Evolutionary conservation across 2,888 invertebrate genomes (phyloP), one percentile per base, ranked within the genome.

Genomic region (Cephus spinipes): DNA sequence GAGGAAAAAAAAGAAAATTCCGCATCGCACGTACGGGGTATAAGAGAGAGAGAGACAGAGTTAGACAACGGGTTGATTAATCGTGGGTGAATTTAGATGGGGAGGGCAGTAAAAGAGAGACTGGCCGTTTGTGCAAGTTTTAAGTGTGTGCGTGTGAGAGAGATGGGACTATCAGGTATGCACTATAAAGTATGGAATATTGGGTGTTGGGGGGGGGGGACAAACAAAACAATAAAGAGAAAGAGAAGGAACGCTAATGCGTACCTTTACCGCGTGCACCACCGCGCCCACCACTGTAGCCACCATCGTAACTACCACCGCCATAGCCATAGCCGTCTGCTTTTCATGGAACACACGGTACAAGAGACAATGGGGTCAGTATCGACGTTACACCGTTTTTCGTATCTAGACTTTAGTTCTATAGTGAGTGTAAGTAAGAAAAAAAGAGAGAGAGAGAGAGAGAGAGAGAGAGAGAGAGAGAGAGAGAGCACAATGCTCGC

Each of bases 201-300:
- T 12, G 1, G 36, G 35, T 11, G 32, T 33, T 30, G 12, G 34
- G 15, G 34, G 12, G 34, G 15, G 34, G 78, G 73, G 40, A 40
- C 6, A 31, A 15, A 71, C 12, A 77, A 76, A 85, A 86, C 81
- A 86, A 86, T 86, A 89, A 85, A 23, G 55, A 55, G 76, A 74
- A 34, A 68, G 77, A 89, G 88, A 90, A 91, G 91, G 91, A 90
- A 92, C 91, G 91, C 91, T 90, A 90, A 90, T 90, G 92, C 91
- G 94, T 96, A 96, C 97, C 97, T 97, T 97, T 97, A 93, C 94
- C 94, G 93, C 95, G 96, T 93, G 96, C 94, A 94, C 96, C 96
- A 93, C 96, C 94, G 93, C 96, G 96, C 93, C 96, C 96, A 94
- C 96, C 95, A 93, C 93, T 94, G 93, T 96, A 96, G 94, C 96